These are phyloP conservation scores for Dolomedes plantarius DNA, from an alignment of 2,888 invertebrate genomes.

Conservation along the genomic window DNA sequence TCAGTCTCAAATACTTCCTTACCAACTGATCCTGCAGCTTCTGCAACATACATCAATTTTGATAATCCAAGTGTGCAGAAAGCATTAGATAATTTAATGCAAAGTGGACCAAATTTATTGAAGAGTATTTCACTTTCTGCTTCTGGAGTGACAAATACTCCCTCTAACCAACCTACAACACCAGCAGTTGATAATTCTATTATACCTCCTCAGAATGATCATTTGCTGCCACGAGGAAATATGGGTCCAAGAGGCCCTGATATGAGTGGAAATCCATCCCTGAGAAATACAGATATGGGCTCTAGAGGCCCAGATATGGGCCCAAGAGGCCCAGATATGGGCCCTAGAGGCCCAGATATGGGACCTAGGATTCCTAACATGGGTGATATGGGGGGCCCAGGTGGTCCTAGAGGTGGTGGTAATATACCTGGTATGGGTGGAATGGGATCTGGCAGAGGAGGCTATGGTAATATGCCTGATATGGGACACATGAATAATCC, in stretches of 20 bases:
- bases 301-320: background rate
- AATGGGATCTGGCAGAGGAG: constrained; percentile 20
- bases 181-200: background rate
- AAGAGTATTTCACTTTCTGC: constrained; percentile 74
- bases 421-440: constrained; percentile 51
- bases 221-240: background rate
- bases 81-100: constrained; percentile 78
- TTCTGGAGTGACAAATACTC: constrained; percentile 18
- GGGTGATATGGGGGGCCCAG: constrained; percentile 22
- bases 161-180: background rate
- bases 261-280: background rate
- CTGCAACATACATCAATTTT: constrained; percentile 76
- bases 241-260: constrained; percentile 18
- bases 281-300: constrained; percentile 5
- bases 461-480: constrained; percentile 12
- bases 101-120: constrained; percentile 77
- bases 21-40: constrained; percentile 17
- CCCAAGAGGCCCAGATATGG: constrained; percentile 20
- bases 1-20: background rate
- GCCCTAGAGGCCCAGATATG: background rate
- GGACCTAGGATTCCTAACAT: background rate
- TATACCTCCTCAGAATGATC: background rate
- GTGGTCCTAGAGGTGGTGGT: constrained; percentile 12
- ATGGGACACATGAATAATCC: constrained; percentile 31
- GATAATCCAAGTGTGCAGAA: constrained; percentile 78